Evolutionary conservation across 92 coral and sea anemone genomes (phyloP).

Genomic region (Palythoa grandiflora): DNA sequence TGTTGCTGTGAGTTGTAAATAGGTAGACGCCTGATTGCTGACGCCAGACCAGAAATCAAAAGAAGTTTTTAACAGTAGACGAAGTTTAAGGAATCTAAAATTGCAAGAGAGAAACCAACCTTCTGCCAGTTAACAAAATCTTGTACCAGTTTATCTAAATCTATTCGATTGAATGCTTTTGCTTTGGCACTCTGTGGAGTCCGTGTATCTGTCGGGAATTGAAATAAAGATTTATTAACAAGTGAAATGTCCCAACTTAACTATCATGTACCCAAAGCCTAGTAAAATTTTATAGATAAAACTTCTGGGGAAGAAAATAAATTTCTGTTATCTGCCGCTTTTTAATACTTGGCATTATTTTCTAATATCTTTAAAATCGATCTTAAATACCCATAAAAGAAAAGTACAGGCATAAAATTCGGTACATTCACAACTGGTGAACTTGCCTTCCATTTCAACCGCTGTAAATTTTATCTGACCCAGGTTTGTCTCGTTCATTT

Average conservation of each 20-base stretch:
- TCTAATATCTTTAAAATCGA: neutral
- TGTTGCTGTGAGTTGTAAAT: too few species aligned
- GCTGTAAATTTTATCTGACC: neutral
- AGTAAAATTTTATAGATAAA: too few species aligned
- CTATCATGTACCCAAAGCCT: too few species aligned
- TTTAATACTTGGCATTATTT: too few species aligned
- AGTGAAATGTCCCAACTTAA: too few species aligned
- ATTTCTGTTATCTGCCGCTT: too few species aligned
- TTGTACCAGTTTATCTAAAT: conserved; percentile 73
- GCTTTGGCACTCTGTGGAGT: neutral
- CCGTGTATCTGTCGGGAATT: conserved; percentile 2
- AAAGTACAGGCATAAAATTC: neutral
- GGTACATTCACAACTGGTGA: neutral
- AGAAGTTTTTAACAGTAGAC: too few species aligned
- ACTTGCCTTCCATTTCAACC: conserved; percentile 9
- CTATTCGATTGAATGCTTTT: conserved; percentile 51
- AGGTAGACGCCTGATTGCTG: neutral
- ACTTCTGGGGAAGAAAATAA: too few species aligned
- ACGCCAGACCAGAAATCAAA: neutral
- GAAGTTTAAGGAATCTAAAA: neutral
- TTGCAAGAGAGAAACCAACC: conserved; percentile 57
- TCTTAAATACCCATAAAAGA: neutral
- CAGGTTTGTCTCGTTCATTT: too few species aligned
- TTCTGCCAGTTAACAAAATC: conserved; percentile 94
- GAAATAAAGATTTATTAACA: neutral